These are phyloP conservation scores for Gavialis gangeticus DNA, from an alignment of 2,113 vertebrate genomes.

Conservation along the genomic window DNA sequence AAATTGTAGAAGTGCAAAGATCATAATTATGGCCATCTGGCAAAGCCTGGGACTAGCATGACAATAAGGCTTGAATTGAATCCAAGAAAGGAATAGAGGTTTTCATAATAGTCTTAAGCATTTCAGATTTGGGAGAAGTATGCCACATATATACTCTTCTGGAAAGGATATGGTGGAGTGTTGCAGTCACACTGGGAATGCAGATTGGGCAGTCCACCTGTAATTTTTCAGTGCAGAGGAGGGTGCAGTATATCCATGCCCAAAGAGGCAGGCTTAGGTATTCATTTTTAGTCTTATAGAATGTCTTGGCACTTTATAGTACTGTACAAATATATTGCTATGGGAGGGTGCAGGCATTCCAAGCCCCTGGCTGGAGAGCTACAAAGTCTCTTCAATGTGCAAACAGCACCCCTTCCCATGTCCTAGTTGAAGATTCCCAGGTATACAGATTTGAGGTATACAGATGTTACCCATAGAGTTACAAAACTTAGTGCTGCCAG, in stretches of 20 bases:
- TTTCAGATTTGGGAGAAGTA: neutral
- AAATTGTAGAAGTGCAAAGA: neutral
- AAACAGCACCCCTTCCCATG: too few species aligned
- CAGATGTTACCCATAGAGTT: too few species aligned
- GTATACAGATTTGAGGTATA: too few species aligned
- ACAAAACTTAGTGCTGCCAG: too few species aligned
- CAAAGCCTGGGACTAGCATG: neutral
- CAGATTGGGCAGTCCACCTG: neutral
- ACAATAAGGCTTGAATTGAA: neutral
- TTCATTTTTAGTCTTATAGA: too few species aligned
- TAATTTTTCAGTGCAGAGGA: neutral
- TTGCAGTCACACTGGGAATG: neutral
- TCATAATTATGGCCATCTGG: neutral
- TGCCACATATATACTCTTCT: neutral
- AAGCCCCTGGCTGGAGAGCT: too few species aligned
- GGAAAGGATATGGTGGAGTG: neutral
- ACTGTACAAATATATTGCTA: too few species aligned
- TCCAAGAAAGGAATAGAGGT: neutral
- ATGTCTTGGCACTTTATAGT: too few species aligned
- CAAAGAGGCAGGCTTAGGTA: too few species aligned
- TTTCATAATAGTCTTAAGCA: neutral
- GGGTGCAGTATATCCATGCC: neutral
- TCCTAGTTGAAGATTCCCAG: too few species aligned
- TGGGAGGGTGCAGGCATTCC: too few species aligned
- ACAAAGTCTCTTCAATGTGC: too few species aligned